These are phyloP conservation scores for Psammodynastes pulverulentus DNA, from an alignment of 2,113 vertebrate species.

Conservation along the genomic window DNA sequence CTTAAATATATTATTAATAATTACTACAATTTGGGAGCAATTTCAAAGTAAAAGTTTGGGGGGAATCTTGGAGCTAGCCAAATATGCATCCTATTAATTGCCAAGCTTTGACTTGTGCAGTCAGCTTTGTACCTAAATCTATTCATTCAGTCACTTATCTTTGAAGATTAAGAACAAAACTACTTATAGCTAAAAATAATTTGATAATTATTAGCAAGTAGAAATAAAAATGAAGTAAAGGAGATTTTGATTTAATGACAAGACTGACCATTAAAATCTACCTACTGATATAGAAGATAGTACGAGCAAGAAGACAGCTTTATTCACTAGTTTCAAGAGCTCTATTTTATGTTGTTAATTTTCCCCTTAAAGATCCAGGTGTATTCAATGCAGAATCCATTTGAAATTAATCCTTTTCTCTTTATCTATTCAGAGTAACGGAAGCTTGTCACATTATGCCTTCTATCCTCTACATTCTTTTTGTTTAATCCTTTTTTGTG, in stretches of 20 bases:
- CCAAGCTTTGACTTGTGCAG: neutral
- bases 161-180: neutral
- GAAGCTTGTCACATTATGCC: neutral
- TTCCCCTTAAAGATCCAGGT: neutral
- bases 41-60: neutral
- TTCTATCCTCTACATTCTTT: neutral
- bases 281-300: neutral
- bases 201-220: neutral
- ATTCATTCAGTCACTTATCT: neutral
- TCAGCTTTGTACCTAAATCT: neutral
- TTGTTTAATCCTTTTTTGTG: neutral
- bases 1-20: neutral
- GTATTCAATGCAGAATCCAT: neutral
- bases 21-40: neutral
- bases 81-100: neutral
- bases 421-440: neutral
- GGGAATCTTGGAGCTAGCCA: neutral
- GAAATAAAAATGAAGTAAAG: neutral
- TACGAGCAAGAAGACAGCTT: no score
- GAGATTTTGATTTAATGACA: neutral
- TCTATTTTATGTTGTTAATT: neutral
- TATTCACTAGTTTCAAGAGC: neutral
- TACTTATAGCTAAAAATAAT: neutral
- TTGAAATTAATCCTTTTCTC: neutral
- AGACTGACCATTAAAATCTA: neutral